Percentiles rank a stretch among this genome's conserved stretches.
Conservation (phyloP, 1,140 invertebrate species). For the Heliconius nattereri region DNA sequence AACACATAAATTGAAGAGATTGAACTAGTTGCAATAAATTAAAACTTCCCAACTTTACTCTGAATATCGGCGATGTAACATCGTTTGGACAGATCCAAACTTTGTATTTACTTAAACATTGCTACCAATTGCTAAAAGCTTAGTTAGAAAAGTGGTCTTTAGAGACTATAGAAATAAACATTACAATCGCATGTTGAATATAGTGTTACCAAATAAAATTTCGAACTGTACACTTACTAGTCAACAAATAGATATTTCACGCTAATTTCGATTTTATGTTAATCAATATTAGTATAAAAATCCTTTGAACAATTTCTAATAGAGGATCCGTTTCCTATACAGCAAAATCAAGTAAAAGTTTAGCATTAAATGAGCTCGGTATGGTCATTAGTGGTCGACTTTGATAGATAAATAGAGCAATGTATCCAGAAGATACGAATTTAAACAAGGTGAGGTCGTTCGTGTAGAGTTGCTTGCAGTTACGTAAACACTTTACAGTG, state of each 20-base stretch:
- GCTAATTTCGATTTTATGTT: neutral
- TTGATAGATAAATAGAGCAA: constrained; percentile 31
- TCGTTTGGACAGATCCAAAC: constrained; percentile 31
- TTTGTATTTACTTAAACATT: constrained; percentile 34
- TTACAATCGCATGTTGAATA: neutral
- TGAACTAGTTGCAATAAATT: constrained; percentile 2
- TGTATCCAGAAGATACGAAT: constrained; percentile 18
- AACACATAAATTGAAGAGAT: constrained; percentile 1
- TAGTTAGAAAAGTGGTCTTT: neutral
- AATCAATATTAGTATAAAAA: neutral
- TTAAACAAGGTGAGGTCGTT: constrained; percentile 11
- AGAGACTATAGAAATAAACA: neutral
- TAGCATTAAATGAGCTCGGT: constrained; percentile 32
- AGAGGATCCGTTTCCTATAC: neutral
- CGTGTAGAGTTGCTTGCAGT: neutral
- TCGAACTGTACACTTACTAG: neutral
- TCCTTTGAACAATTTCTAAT: neutral
- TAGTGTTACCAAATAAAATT: neutral
- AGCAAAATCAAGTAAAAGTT: constrained; percentile 24
- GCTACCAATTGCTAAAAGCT: neutral
- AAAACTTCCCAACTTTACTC: neutral
- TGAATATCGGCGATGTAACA: constrained; percentile 28
- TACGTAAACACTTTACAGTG: constrained; percentile 4
- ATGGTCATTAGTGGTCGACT: constrained; percentile 24
- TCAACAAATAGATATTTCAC: neutral